Base-by-base conservation (phyloP, 1,140 invertebrate species). In the Drosophila sp. region DNA sequence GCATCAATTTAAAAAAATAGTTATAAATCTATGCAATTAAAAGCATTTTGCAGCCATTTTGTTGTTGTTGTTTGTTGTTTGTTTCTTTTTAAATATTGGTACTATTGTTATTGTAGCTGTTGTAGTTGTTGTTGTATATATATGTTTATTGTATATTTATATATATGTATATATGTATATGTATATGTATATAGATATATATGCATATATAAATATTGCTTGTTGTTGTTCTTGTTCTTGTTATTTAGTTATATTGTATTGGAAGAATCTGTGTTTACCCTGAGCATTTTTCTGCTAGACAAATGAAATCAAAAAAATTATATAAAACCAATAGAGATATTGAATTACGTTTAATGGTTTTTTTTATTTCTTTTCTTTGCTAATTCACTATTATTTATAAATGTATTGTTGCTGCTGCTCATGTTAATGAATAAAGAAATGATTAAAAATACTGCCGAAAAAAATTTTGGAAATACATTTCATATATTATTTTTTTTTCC, bases 231-330 rank as follows among this genome's bases (percentile, higher is more conserved):
- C 43, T 53, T 74, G 57, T 56, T 69, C 18, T 36, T 69, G 29
- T 29, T 38, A 7, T 69, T 81, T 87, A 86, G 75, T 89, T 89
- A 78, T 72, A 79, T 83, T 89, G 73, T 90, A 86, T 89, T 91
- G 81, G 83, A 86, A 90, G 80, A 89, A 79, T 91, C 75, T 87
- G 84, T 80, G 81, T 80, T 90, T 74, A 86, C 89, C 86, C 90
- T 91, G 87, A 90, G 87, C 87, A 80, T 54, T 86, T 89, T 82
- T 86, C 86, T 89, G 75, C 83, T 87, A 82, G 83, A 89, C 58
- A 46, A 76, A 72, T 43, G 18, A 82, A 74, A 58, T 66, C n/a
- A 79, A 75, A 78, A 70, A 14, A 18, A 38, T 59, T 78, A 72
- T 45, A 8, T 45, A 70, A 54, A 79, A 36, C 8, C 41, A 36